Evolutionary conservation across 2,888 invertebrate species (phyloP).

Genomic region (Petrophora chlorosata): DNA sequence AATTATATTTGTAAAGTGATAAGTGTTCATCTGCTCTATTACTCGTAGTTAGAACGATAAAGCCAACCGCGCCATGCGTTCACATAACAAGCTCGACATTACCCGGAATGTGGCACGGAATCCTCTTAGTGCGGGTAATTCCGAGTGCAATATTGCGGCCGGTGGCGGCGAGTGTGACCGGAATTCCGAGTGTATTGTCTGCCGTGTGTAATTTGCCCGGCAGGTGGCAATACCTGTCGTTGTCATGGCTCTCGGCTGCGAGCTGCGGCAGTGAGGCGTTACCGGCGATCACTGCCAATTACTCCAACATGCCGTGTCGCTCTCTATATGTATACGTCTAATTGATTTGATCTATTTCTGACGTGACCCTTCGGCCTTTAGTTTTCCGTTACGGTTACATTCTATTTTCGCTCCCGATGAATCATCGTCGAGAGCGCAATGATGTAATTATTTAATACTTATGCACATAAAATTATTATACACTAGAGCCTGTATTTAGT

Average conservation of each 20-base stretch:
- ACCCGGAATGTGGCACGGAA: slow-evolving; percentile 10
- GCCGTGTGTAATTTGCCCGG: slow-evolving; percentile 26
- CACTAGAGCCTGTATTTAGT: no score
- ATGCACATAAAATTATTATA: no score
- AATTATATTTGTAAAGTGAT: no score
- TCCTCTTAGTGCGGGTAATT: slow-evolving; percentile 25
- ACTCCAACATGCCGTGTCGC: slow-evolving; percentile 24
- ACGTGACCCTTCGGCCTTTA: not conserved
- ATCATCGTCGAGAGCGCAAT: no score
- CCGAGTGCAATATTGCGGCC: slow-evolving; percentile 25
- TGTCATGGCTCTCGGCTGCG: slow-evolving; percentile 25
- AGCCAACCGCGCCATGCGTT: not conserved
- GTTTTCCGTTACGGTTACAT: no score
- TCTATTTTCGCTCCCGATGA: no score
- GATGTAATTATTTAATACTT: no score
- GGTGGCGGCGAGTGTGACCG: slow-evolving; percentile 31
- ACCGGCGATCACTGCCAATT: slow-evolving; percentile 31
- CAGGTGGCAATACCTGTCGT: slow-evolving; percentile 39
- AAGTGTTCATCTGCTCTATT: not conserved
- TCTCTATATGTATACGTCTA: not conserved
- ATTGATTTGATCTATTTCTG: not conserved
- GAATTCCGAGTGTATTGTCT: slow-evolving; percentile 41
- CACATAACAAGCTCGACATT: slow-evolving; percentile 16
- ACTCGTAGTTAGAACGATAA: not conserved
- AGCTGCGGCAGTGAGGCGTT: slow-evolving; percentile 17